Evolutionary conservation across 2,113 vertebrate species (phyloP), one percentile per base, ranked within the genome.

Genomic region (Aplodontia rufa): DNA sequence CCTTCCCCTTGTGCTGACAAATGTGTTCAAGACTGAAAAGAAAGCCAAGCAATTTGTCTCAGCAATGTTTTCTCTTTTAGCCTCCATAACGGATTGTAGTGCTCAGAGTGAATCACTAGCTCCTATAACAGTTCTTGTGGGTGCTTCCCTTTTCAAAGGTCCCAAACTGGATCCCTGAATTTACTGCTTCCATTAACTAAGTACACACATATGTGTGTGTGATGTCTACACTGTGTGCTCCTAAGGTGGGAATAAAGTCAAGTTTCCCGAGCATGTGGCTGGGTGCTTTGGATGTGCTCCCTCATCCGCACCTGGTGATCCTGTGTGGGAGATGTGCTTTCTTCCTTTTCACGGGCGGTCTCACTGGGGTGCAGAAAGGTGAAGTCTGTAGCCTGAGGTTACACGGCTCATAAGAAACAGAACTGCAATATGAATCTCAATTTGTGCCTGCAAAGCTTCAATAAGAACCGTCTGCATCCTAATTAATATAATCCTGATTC

Each of bases 61-160:
- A 80, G 47, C 26, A 0, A 74, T 96, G 10, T 93, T 84, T 95
- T 97, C 74, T 84, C 96, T 94, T 49, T 76, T 87, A 91, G 93
- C 96, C 97, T 90, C 76, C 24, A 11, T 92, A 91, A 97, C 93
- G 91, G 97, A 97, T 95, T 92, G 97, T 37, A 88, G 60, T 6
- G 22, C 26, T 74, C 91, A 83, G 97, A 96, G 90, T 88, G 60
- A 40, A 96, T 92, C 92, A 92, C 49, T 90, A 79, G 97, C 82
- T 94, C 62, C 83, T 90, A 6, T 51, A 92, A 8, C 32, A 45
- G 30, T 3, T 82, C 83, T 49, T 51, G 51, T 6, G 51, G 55
- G n/a, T 55, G 3, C 80, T 91, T 93, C 89, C 37, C 69, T 80
- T 97, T 96, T 94, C 95, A 95, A 75, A 94, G 64, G 64, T 32